Evolutionary conservation across 2,113 vertebrate genomes (phyloP), one percentile per base, ranked within the genome.

Genomic region (Vanacampus margaritifer): DNA sequence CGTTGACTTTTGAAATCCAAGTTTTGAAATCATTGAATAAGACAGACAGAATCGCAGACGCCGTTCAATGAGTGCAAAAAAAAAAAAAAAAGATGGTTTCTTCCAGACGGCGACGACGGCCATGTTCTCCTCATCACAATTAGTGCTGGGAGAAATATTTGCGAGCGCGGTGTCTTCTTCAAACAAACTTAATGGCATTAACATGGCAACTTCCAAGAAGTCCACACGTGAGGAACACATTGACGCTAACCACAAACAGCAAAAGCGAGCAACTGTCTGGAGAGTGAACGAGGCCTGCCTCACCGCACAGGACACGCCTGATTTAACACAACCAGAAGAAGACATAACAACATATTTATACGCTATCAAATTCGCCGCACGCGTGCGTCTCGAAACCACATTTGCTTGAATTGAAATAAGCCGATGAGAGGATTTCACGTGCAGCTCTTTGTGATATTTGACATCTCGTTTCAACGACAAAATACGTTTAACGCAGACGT

Each of bases 191-290:
- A 78, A 89, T 86, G 79, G 76, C 79, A 82, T 87, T 82, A 82
- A 80, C 79, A 86, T 82, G 72, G 79, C 66, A 80, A 73, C 82
- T 87, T 83, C 78, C 77, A 80, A 82, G 85, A 87, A 89, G 64
- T 50, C 53, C 56, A 76, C 79, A 70, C 45, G 73, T 77, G 78
- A 79, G 73, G 76, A 79, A 75, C 13, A 14, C 72, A 77, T 74
- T 23, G 24, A 71, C 46, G 65, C 65, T 6, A 48, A 79, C 80
- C 67, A 16, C 68, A 73, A 70, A 71, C 66, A 78, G 82, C 69
- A 60, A 73, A 51, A 74, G 56, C 74, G 63, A 79, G 71, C 64
- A 78, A 70, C 62, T 69, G 71, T 72, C 80, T 67, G 43, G 64
- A 24, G 51, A 57, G 59, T n/a, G 11, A 26, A 50, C 68, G 68